Evolutionary conservation across 2,113 vertebrate species (phyloP), one percentile per base, ranked within the genome.

Genomic region (Myotis lucifugus): DNA sequence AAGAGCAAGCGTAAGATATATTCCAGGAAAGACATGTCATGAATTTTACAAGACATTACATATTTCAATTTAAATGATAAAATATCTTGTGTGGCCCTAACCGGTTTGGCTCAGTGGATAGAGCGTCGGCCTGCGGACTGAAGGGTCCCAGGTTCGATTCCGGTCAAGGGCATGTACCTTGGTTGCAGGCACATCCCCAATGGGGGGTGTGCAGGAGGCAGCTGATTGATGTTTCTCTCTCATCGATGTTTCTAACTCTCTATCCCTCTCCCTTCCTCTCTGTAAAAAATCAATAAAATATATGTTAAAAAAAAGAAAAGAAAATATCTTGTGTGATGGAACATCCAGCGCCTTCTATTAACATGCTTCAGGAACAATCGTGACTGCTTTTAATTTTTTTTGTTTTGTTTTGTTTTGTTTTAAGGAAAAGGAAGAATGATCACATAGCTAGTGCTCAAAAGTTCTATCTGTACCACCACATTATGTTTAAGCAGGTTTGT

Each of bases 21-120:
- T 91, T 92, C 34, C 34, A 59, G 48, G 61, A 85, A 70, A 73
- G 27, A 40, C 15, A 59, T 27, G 10, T 59, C 69, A 59, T 37
- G n/a, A 72, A 67, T 67, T 76, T 89, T 79, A 50, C 29, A 48
- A 73, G 69, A 29, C 29, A 46, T 67, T 88, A 32, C 46, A 2
- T 74, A 79, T 37, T 93, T 85, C 40, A 18, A 85, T 81, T 88
- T 37, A 81, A 66, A 70, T 88, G 85, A 42, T 79, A 83, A 69
- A 54, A n/a, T 88, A 82, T 66, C 74, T 85, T 23, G 74, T 91
- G 42, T 89, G 23, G 37, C 37, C 37, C 37, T 37, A 37, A 37
- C 37, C 4, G 37, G 37, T 37, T 37, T 37, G 37, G 37, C 37
- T 37, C 37, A 37, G 37, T 37, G 37, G 37, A 37, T 37, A 37